phyloP scores from a whole-genome alignment of 2,113 vertebrate species.

The Cottus gobio region DNA sequence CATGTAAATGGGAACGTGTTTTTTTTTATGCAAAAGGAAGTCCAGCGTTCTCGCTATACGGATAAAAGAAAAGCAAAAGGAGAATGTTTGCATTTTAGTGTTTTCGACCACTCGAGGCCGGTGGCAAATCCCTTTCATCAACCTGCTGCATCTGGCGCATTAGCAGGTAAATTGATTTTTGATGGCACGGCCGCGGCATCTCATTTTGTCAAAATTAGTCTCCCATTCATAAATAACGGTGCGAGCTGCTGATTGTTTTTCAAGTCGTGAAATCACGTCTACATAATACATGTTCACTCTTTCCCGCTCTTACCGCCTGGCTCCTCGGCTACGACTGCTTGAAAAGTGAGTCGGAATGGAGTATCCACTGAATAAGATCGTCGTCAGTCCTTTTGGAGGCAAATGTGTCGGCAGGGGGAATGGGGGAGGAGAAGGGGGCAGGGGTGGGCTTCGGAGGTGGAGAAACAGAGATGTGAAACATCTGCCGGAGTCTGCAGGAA shows the following conservation, averaged over 20 bases:
- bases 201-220: slow-evolving; percentile 36
- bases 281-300: not conserved
- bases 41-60: slow-evolving; percentile 32
- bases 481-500: slow-evolving; percentile 49
- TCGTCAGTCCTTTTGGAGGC: slow-evolving; percentile 24
- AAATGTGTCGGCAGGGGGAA: slow-evolving; percentile 26
- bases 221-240: not conserved
- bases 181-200: slow-evolving; percentile 1
- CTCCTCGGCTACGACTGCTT: not conserved
- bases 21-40: slow-evolving; percentile 55
- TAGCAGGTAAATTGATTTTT: slow-evolving; percentile 24
- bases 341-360: not conserved
- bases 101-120: not conserved
- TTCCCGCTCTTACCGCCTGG: not conserved
- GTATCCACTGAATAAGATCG: slow-evolving; percentile 29
- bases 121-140: slow-evolving; percentile 29
- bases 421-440: too few relatives aligned
- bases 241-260: not conserved
- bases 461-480: slow-evolving; percentile 58
- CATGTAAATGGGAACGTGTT: slow-evolving; percentile 51
- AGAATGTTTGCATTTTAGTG: slow-evolving; percentile 14
- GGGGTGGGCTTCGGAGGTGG: slow-evolving; percentile 16
- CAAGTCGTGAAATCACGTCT: not conserved
- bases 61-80: slow-evolving; percentile 49
- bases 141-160: slow-evolving; percentile 47